Percentiles rank a stretch among this genome's conserved stretches.
phyloP scores from a whole-genome alignment of 2,113 vertebrate genomes.

The Climacteris rufus region DNA sequence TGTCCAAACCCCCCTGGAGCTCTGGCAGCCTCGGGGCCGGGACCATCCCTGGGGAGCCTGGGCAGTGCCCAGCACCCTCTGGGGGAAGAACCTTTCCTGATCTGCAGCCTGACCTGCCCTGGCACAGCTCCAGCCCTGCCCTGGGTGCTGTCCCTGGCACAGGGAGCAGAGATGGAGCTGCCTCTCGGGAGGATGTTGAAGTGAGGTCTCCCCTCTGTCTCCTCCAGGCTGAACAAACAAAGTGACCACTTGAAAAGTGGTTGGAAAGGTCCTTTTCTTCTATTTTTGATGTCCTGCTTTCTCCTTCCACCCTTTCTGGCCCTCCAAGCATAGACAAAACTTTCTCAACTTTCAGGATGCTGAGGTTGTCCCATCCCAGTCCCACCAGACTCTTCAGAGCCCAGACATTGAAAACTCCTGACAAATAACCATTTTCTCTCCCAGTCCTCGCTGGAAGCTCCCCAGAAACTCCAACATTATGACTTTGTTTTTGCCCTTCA shows the following conservation, averaged over 20 bases:
- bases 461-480: not conserved
- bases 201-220: not conserved
- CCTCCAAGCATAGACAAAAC: not conserved
- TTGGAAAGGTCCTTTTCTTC: not conserved
- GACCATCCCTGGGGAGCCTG: not conserved
- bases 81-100: not conserved
- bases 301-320: not conserved
- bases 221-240: not conserved
- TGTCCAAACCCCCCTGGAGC: not conserved
- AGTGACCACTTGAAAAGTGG: not conserved
- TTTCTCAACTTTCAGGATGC: not conserved
- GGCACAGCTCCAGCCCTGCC: not conserved
- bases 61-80: not conserved
- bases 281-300: not conserved
- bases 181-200: not conserved
- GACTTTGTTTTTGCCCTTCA: not conserved
- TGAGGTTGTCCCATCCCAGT: not conserved
- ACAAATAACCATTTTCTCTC: not conserved
- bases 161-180: not conserved
- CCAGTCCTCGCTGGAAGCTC: not conserved
- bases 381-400: not conserved
- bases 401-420: not conserved
- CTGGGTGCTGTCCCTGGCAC: not conserved
- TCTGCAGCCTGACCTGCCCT: rapidly evolving
- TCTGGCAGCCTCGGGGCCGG: not conserved